Evolutionary conservation across 2,113 vertebrate genomes (phyloP).

Genomic region (Dunckerocampus dactyliophorus): DNA sequence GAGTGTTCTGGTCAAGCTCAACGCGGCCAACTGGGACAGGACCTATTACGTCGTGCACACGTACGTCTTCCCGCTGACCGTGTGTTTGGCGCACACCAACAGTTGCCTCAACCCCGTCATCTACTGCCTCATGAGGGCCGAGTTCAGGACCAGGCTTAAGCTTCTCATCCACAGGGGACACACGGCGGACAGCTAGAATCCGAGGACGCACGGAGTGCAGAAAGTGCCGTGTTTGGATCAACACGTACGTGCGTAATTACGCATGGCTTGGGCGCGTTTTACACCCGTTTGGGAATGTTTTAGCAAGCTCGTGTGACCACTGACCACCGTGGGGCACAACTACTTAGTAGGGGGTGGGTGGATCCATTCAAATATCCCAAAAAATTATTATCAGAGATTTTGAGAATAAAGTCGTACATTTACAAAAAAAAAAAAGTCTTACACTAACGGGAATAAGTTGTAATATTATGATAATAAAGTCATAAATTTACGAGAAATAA

Average conservation of each 20-base stretch:
- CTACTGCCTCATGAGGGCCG: constrained; percentile 73
- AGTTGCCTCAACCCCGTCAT: constrained; percentile 77
- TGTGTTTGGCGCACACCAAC: constrained; percentile 76
- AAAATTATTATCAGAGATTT: no score
- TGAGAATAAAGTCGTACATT: no score
- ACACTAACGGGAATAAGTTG: no score
- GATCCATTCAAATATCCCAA: no score
- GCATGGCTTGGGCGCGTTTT: not conserved
- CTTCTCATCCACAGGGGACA: constrained; percentile 43
- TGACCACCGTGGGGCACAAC: not conserved
- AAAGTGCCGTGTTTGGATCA: constrained; percentile 1
- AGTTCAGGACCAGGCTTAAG: constrained; percentile 69
- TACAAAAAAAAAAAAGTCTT: no score
- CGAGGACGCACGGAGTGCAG: constrained; percentile 1
- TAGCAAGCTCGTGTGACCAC: not conserved
- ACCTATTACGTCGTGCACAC: constrained; percentile 72
- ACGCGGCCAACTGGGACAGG: constrained; percentile 66
- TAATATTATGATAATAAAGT: no score
- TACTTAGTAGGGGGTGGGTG: no score
- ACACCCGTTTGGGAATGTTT: constrained; percentile 10
- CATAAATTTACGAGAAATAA: no score
- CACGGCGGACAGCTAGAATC: not conserved
- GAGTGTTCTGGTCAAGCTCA: constrained; percentile 77
- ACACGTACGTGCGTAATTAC: not conserved
- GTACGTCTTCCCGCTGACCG: constrained; percentile 75